Base-by-base conservation (phyloP, 2,113 vertebrate species). In the Sander vitreus region DNA sequence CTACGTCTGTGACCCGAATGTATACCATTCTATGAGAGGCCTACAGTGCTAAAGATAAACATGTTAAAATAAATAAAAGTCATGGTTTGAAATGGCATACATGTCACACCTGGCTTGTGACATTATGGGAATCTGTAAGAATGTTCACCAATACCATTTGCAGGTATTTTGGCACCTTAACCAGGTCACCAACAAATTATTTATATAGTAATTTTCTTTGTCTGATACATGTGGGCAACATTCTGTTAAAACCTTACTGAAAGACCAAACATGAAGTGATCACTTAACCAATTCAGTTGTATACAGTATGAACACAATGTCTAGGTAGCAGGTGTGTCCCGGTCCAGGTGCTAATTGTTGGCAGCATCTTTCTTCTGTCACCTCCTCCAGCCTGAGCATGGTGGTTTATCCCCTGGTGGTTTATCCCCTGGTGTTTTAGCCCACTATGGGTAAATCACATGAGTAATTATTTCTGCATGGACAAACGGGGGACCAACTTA, bases 401-500 rank as follows among this genome's bases (percentile, higher is more conserved):
- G 18, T 23, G 13, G 16, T 36, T 64, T 2, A 47, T 71, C 39
- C 36, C 70, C 11, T 57, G 70, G 43, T 64, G 39, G 51, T 55
- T 66, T 19, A 55, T 71, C 39, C 36, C 70, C 11, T 57, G 70
- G 43, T 64, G 39, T 55, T 55, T 66, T 19, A 55, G 19, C n/a
- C 18, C 19, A 19, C 58, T 0, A 1, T 50, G 30, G 18, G 6
- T 71, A 65, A 76, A 54, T 47, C 47, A 64, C 53, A 76, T 64
- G 19, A 53, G 70, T 23, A 8, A 54, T 75, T 88, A 75, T 77
- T 66, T 64, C 55, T 64, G 55, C 62, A 78, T 85, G 66, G 60
- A 66, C 66, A 78, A 67, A 16, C 62, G 67, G 62, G 62, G 50
- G 68, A 75, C 57, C 64, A 76, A 54, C 76, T 85, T 77, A 75